These are phyloP conservation scores for Margaritifera margaritifera DNA, from an alignment of 2,888 invertebrate species.

Conservation along the genomic window DNA sequence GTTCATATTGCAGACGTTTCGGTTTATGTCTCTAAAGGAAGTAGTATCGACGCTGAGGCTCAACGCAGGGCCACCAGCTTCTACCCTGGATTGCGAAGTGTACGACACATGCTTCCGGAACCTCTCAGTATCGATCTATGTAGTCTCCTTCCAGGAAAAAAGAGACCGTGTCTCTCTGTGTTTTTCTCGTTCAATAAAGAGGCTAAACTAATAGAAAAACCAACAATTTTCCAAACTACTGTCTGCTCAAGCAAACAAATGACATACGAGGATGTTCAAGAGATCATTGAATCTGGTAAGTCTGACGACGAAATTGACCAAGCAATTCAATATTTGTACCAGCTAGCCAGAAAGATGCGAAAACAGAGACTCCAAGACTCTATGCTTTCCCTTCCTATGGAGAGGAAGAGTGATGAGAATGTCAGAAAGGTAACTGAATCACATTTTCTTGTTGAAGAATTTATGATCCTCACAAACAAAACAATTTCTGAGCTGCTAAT, in stretches of 20 bases:
- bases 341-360: conserved; percentile 26
- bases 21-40: conserved; percentile 30
- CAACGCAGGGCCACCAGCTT: conserved; percentile 37
- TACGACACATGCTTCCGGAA: conserved; percentile 52
- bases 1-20: conserved; percentile 57
- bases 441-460: conserved; percentile 38
- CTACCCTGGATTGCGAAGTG: conserved; percentile 30
- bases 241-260: conserved; percentile 35
- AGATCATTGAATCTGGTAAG: conserved; percentile 27
- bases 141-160: conserved; percentile 42
- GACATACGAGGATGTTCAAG: conserved; percentile 46
- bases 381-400: conserved; percentile 22
- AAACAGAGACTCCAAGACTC: conserved; percentile 20
- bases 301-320: conserved; percentile 4
- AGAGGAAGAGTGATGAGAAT: background rate
- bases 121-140: conserved; percentile 42
- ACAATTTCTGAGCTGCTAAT: conserved; percentile 23
- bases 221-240: conserved; percentile 21
- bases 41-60: conserved; percentile 47
- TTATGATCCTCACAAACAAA: conserved; percentile 39
- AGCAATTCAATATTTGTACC: conserved; percentile 16
- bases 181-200: conserved; percentile 37
- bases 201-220: conserved; percentile 23
- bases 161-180: conserved; percentile 46
- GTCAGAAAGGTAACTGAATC: conserved; percentile 11